A percentile compares a stretch with the other conserved stretches of the same genome.
These are phyloP conservation scores for Drosophila ochracea DNA, from an alignment of 2,888 invertebrate species.

Conservation along the genomic window DNA sequence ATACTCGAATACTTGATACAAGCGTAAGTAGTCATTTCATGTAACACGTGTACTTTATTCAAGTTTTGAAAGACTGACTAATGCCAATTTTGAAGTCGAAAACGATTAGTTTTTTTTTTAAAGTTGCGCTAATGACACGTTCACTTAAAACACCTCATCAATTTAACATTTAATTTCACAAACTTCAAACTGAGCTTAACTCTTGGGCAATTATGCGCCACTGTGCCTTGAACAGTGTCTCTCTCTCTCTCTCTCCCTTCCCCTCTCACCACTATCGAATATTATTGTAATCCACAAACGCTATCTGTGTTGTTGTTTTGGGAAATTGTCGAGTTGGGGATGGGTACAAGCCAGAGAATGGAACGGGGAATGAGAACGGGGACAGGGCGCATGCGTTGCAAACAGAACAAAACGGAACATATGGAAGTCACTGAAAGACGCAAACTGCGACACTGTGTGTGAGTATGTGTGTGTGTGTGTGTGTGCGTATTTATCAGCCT, in stretches of 20 bases:
- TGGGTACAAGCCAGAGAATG: constrained; percentile 12
- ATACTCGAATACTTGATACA: not conserved
- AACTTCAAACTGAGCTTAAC: not conserved
- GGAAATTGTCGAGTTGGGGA: constrained; percentile 22
- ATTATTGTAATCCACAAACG: constrained; percentile 67
- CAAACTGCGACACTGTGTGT: constrained; percentile 19
- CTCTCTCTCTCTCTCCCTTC: not conserved
- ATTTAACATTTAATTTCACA: constrained; percentile 5
- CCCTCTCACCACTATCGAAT: constrained; percentile 24
- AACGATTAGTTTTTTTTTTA: not conserved
- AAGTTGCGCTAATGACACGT: constrained; percentile 1
- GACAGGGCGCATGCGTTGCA: constrained; percentile 55
- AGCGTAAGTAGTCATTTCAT: not conserved
- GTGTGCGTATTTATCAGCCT: constrained; percentile 40
- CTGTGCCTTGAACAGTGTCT: constrained; percentile 49
- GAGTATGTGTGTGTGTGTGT: constrained; percentile 8
- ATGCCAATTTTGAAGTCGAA: not conserved
- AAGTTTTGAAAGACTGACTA: not conserved
- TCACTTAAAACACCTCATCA: constrained; percentile 17
- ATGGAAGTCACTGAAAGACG: constrained; percentile 29
- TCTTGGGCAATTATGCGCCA: constrained; percentile 37
- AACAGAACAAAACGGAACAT: constrained; percentile 41
- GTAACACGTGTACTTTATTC: not conserved
- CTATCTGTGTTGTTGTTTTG: constrained; percentile 52
- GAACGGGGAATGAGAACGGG: constrained; percentile 3